These are phyloP conservation scores for Lumbricus terrestris DNA, from an alignment of 2,888 invertebrate genomes.

Conservation along the genomic window DNA sequence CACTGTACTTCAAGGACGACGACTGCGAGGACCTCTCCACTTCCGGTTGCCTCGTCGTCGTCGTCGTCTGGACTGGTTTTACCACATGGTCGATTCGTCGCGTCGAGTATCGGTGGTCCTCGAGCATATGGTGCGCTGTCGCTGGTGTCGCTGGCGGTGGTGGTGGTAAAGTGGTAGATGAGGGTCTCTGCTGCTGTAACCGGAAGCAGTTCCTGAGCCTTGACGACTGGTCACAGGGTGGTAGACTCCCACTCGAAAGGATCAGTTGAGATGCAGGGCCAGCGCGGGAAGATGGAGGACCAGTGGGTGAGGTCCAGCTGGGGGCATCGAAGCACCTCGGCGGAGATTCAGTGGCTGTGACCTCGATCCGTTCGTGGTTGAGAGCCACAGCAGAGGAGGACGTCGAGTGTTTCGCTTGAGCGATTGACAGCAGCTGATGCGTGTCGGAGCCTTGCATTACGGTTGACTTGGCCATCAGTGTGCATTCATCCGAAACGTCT, in stretches of 20 bases:
- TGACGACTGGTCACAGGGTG: not conserved
- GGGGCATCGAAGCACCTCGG: not conserved
- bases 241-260: not conserved
- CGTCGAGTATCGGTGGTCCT: not conserved
- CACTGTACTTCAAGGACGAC: not conserved
- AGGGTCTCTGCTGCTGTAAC: not conserved
- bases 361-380: not conserved
- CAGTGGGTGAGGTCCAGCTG: not conserved
- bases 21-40: not conserved
- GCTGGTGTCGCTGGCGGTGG: not conserved
- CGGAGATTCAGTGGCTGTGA: not conserved
- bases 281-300: not conserved
- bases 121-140: slow-evolving; percentile 9
- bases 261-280: not conserved
- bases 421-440: not conserved
- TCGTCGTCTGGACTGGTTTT: not conserved
- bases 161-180: not conserved
- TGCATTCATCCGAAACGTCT: not conserved
- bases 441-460: not conserved
- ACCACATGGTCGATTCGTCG: not conserved
- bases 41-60: not conserved
- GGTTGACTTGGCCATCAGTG: not conserved
- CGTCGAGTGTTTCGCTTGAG: not conserved
- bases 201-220: not conserved
- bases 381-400: not conserved